A percentile compares a stretch with the other conserved stretches of the same genome.
These are phyloP conservation scores for Brachypterus glaber DNA, from an alignment of 2,888 invertebrate genomes.

Conservation along the genomic window DNA sequence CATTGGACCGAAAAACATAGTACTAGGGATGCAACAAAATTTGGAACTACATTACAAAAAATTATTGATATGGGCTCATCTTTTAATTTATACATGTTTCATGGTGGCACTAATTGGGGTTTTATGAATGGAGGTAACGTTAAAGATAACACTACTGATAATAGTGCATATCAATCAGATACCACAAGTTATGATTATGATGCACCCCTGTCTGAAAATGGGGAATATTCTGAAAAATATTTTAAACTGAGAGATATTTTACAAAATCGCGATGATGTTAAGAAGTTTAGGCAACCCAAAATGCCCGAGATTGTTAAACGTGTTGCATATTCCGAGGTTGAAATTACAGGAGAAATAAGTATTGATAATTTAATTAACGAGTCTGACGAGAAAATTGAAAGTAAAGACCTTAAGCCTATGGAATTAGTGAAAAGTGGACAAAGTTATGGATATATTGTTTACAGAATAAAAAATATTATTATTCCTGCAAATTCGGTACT, in stretches of 20 bases:
- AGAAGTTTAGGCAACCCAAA: slow-evolving; percentile 28
- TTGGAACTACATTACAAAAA: slow-evolving; percentile 21
- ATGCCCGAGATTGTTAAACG: slow-evolving; percentile 28
- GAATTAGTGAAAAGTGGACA: slow-evolving; percentile 44
- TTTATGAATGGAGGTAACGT: slow-evolving; percentile 40
- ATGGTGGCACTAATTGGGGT: slow-evolving; percentile 79
- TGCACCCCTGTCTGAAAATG: slow-evolving; percentile 79
- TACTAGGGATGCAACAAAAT: slow-evolving; percentile 21
- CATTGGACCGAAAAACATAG: slow-evolving; percentile 43
- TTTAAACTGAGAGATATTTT: slow-evolving; percentile 51
- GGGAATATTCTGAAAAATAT: slow-evolving; percentile 74
- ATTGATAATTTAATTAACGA: slow-evolving; percentile 16
- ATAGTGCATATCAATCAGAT: slow-evolving; percentile 29
- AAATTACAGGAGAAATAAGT: slow-evolving; percentile 18
- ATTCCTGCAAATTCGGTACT: slow-evolving; percentile 30
- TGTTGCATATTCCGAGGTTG: slow-evolving; percentile 29
- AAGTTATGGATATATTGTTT: slow-evolving; percentile 48
- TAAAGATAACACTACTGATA: slow-evolving; percentile 10
- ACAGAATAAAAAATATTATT: slow-evolving; percentile 38
- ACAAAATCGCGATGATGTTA: slow-evolving; percentile 28
- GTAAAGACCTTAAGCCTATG: slow-evolving; percentile 32
- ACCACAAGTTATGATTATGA: slow-evolving; percentile 67
- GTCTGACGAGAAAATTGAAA: no score
- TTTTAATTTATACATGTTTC: slow-evolving; percentile 85
- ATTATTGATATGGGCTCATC: slow-evolving; percentile 32